phyloP scores from a whole-genome alignment of 1,140 invertebrate genomes.

The Drosophila nebulosa region DNA sequence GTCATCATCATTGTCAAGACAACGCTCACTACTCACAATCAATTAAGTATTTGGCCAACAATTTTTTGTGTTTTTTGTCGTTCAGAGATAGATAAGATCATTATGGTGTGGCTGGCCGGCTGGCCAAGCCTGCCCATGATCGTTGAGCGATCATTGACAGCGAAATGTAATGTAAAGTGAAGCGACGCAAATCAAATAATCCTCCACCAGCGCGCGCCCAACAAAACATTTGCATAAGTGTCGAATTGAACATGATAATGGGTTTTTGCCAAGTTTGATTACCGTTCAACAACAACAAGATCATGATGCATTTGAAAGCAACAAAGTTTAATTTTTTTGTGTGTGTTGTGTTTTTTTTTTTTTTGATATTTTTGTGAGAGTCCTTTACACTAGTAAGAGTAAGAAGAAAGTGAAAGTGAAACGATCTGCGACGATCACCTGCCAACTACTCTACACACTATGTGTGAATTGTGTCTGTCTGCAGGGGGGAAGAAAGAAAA shows the following conservation, averaged over 20 bases:
- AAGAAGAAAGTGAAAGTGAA: constrained; percentile 64
- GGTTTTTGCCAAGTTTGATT: constrained; percentile 67
- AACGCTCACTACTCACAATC: constrained; percentile 67
- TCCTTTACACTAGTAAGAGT: constrained; percentile 43
- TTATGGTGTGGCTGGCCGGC: background rate
- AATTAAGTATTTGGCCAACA: constrained; percentile 62
- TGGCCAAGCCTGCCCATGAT: no score
- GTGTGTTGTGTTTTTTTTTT: background rate
- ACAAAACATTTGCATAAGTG: constrained; percentile 58
- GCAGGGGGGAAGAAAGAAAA: background rate
- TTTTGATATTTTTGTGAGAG: constrained; percentile 36
- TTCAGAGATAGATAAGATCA: constrained; percentile 22
- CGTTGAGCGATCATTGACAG: constrained; percentile 59
- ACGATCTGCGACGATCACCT: constrained; percentile 55
- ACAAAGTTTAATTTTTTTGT: constrained; percentile 49
- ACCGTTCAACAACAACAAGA: constrained; percentile 65
- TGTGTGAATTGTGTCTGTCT: constrained; percentile 43
- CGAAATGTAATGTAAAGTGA: constrained; percentile 5
- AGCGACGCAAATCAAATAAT: constrained; percentile 8
- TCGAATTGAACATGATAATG: constrained; percentile 56
- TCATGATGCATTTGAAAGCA: constrained; percentile 77
- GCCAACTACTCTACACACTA: constrained; percentile 43
- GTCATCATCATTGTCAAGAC: background rate
- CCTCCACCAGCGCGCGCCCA: constrained; percentile 11
- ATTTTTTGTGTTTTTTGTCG: constrained; percentile 9